Base-by-base conservation (phyloP, 2,113 vertebrate genomes). In the Emydura subglobosa region DNA sequence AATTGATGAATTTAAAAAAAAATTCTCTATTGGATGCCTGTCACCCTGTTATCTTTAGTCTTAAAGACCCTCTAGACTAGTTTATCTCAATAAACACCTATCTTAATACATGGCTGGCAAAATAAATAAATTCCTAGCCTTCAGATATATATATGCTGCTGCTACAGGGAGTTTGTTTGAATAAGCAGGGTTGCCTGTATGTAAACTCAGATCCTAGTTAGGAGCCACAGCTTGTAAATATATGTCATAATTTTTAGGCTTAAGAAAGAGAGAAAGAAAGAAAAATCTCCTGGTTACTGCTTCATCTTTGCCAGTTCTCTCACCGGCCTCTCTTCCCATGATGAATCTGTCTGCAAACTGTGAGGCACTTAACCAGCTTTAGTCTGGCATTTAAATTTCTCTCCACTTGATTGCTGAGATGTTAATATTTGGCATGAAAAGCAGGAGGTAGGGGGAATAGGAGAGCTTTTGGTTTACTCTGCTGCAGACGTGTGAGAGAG, bases 51-150 rank as follows among this genome's bases (percentile, higher is more conserved):
- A 96, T 97, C 96, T 95, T 65, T 25, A 93, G 79, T 80, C 78
- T 96, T 94, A 83, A 92, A 84, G 42, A 82, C 39, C 83, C 83
- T 61, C 72, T 83, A 92, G 86, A 93, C 93, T 88, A 49, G 76
- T 96, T 96, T 97, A 95, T 95, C 96, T 98, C 90, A 93, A 54
- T 88, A 95, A 93, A 93, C 92, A 96, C 96, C 90, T 96, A 89
- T 89, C 53, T 87, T 91, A 91, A 94, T 90, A 82, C 55, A 81
- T 92, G 91, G 42, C 89, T 81, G 91, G 90, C 76, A 72, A 87
- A 82, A 95, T 92, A 85, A 94, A 85, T 94, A 80, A 91, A 92
- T 96, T 93, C 87, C 90, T 92, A 59, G 82, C 82, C 95, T 94
- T 87, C 96, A 91, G 84, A 61, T 93, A 86, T 93, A 89, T 97